A percentile compares a stretch with the other conserved stretches of the same genome.
These are phyloP conservation scores for Oryzias sinensis DNA, from an alignment of 2,797 vertebrate genomes.

Conservation along the genomic window DNA sequence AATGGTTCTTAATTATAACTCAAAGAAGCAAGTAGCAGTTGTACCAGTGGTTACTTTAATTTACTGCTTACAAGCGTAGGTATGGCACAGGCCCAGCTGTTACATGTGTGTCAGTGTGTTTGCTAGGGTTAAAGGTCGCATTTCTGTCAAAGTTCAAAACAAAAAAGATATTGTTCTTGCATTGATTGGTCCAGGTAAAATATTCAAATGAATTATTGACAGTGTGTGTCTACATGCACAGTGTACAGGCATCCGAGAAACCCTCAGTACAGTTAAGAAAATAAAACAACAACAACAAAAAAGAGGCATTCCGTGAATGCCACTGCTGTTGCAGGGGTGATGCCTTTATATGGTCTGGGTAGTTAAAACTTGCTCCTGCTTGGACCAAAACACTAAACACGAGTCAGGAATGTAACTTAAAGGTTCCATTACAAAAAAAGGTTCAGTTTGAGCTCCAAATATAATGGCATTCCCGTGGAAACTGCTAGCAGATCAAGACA, in stretches of 20 bases:
- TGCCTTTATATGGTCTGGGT: conserved; percentile 75
- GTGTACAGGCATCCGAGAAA: conserved; percentile 30
- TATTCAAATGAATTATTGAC: conserved; percentile 19
- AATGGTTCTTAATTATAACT: no score
- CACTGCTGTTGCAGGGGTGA: conserved; percentile 64
- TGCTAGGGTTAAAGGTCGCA: conserved; percentile 34
- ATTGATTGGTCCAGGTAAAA: conserved; percentile 10
- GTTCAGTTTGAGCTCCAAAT: conserved; percentile 34
- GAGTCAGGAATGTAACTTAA: conserved; percentile 6
- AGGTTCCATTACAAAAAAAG: conserved; percentile 20
- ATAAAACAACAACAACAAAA: conserved; percentile 57
- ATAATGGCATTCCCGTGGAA: conserved; percentile 5
- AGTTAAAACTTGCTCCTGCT: conserved; percentile 31
- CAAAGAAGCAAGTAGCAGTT: background rate
- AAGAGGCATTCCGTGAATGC: conserved; percentile 72
- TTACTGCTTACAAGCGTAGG: background rate
- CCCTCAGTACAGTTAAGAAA: conserved; percentile 40
- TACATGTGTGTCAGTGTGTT: conserved; percentile 11
- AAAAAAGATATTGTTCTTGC: conserved; percentile 2
- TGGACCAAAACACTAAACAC: conserved; percentile 44
- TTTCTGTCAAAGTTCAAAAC: conserved; percentile 40
- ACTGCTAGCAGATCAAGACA: conserved; percentile 12
- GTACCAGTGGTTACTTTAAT: background rate
- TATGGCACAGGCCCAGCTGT: background rate
- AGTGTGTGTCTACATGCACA: conserved; percentile 16